These are phyloP conservation scores for Ciconia stormi DNA, from an alignment of 2,113 vertebrate species.

Conservation along the genomic window DNA sequence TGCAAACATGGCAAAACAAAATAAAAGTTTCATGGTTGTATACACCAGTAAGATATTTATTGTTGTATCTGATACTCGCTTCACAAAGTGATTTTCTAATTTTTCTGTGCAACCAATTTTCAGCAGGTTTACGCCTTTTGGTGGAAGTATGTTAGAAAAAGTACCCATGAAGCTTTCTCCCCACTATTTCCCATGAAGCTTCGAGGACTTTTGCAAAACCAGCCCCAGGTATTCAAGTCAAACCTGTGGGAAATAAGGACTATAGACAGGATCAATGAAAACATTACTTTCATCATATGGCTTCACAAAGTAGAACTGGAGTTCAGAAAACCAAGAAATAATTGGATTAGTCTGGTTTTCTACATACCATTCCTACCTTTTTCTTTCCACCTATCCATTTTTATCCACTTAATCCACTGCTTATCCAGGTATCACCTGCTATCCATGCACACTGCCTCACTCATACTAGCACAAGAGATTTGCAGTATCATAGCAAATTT, in stretches of 20 bases:
- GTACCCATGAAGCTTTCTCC: background rate
- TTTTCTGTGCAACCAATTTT: background rate
- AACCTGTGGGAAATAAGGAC: background rate
- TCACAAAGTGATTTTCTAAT: background rate
- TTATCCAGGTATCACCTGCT: background rate
- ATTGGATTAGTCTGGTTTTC: background rate
- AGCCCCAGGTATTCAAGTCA: background rate
- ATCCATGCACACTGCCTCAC: background rate
- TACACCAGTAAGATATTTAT: background rate
- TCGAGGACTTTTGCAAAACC: background rate
- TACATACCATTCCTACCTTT: background rate
- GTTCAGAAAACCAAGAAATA: background rate
- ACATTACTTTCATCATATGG: background rate
- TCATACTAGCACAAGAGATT: background rate
- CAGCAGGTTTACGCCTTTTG: background rate
- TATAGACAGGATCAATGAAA: background rate
- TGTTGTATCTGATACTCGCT: background rate
- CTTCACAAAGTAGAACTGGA: background rate
- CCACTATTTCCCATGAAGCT: background rate
- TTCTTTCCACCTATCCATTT: background rate
- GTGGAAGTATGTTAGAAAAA: background rate
- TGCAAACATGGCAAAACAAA: background rate
- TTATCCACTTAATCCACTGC: background rate
- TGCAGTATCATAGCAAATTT: background rate
- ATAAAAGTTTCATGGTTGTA: background rate